phyloP scores from a whole-genome alignment of 2,113 vertebrate species.

The Neofelis nebulosa region DNA sequence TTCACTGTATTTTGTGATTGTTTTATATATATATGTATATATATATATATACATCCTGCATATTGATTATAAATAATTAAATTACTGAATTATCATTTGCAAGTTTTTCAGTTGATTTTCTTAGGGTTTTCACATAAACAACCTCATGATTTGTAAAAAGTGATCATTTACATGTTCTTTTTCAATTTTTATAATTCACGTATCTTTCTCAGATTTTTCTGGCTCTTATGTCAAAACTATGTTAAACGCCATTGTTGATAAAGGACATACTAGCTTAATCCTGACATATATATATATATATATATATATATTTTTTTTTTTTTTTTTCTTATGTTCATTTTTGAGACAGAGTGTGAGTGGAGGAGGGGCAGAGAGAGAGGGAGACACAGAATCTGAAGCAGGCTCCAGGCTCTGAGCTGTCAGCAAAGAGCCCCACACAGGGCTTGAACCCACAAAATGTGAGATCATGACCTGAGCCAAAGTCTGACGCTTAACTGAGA shows the following conservation, averaged over 20 bases:
- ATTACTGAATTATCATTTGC: neutral
- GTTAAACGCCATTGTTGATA: neutral
- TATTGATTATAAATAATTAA: constrained; percentile 9
- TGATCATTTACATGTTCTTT: neutral
- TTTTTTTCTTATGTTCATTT: no score
- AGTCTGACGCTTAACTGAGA: no score
- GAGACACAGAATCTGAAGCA: no score
- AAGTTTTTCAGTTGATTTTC: neutral
- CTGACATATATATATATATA: neutral
- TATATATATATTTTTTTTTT: no score
- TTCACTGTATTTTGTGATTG: neutral
- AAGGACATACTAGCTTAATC: neutral
- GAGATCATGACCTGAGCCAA: no score
- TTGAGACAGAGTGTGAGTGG: no score
- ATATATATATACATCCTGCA: neutral
- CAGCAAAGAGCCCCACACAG: no score
- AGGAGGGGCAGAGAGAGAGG: no score
- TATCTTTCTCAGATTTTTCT: neutral
- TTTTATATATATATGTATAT: neutral
- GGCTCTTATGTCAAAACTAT: neutral
- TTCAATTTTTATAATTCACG: neutral
- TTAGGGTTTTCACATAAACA: neutral
- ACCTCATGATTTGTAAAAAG: neutral
- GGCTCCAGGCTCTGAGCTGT: no score
- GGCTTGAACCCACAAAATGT: no score